phyloP scores from a whole-genome alignment of 2,888 invertebrate species.

The Schizotus pectinicornis region DNA sequence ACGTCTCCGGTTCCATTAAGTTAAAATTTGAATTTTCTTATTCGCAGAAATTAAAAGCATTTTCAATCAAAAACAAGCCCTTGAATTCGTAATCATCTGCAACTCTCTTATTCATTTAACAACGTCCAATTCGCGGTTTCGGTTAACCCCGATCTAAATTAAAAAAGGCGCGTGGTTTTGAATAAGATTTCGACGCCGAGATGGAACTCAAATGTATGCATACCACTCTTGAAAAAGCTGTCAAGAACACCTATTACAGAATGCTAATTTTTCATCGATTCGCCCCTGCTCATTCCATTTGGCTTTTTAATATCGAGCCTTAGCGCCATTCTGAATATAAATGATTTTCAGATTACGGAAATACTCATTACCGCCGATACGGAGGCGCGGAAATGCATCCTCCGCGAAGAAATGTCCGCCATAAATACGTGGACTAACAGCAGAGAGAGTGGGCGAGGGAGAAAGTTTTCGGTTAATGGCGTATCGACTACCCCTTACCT shows the following conservation, averaged over 20 bases:
- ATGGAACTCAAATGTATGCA: slow-evolving; percentile 28
- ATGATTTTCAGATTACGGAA: slow-evolving; percentile 25
- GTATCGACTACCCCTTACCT: too few relatives aligned
- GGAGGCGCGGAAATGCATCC: too few relatives aligned
- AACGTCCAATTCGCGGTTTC: slow-evolving; percentile 26
- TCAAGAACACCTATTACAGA: slow-evolving; percentile 39
- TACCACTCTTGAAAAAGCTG: slow-evolving; percentile 35
- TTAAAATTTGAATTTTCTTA: slow-evolving; percentile 28
- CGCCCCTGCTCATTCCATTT: slow-evolving; percentile 29
- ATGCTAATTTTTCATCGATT: slow-evolving; percentile 40
- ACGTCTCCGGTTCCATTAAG: slow-evolving; percentile 28
- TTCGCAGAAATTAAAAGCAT: slow-evolving; percentile 35
- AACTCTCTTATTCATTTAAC: slow-evolving; percentile 26
- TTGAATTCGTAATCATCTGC: slow-evolving; percentile 39
- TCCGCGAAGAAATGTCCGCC: too few relatives aligned
- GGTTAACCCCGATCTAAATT: slow-evolving; percentile 28
- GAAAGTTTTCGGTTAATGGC: too few relatives aligned
- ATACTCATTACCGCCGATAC: slow-evolving; percentile 8
- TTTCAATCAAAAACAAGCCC: slow-evolving; percentile 35
- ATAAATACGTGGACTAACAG: too few relatives aligned
- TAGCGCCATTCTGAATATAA: slow-evolving; percentile 24
- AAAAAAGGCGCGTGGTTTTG: slow-evolving; percentile 25
- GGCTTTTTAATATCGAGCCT: slow-evolving; percentile 28
- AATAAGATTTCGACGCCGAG: slow-evolving; percentile 23
- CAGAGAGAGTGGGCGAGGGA: too few relatives aligned